Conservation (phyloP, 2,888 invertebrate species). For the Agrilus mali region DNA sequence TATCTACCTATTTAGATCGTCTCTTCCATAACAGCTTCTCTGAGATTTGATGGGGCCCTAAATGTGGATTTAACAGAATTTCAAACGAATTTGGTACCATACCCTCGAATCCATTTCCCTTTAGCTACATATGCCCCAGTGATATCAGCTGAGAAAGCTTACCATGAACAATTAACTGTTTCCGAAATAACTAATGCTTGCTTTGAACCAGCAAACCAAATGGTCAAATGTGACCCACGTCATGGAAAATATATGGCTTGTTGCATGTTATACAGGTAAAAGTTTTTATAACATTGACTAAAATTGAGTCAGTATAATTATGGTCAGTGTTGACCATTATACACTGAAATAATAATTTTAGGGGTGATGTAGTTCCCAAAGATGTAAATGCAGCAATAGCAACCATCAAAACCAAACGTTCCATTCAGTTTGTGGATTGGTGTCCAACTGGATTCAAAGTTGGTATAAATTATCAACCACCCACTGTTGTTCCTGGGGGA, state of each 20-base stretch:
- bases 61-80: constrained; percentile 91
- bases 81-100: constrained; percentile 87
- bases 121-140: constrained; percentile 84
- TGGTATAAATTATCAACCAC: constrained; percentile 83
- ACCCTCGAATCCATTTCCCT: constrained; percentile 92
- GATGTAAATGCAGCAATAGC: constrained; percentile 89
- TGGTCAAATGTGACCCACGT: constrained; percentile 86
- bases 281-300: no score
- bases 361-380: constrained; percentile 84
- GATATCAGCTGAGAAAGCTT: constrained; percentile 85
- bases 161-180: constrained; percentile 83
- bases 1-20: constrained; percentile 58
- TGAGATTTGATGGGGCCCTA: constrained; percentile 83
- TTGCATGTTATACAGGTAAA: constrained; percentile 73
- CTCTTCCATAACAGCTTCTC: constrained; percentile 84
- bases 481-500: constrained; percentile 83
- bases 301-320: neutral
- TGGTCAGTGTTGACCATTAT: neutral
- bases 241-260: constrained; percentile 91
- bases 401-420: constrained; percentile 87
- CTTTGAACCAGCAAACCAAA: constrained; percentile 89
- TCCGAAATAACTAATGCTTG: constrained; percentile 90
- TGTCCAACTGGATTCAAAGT: constrained; percentile 74
- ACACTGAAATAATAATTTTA: constrained; percentile 26
- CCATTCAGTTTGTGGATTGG: constrained; percentile 84